phyloP scores from a whole-genome alignment of 2,888 invertebrate genomes.

The Unio pictorum region DNA sequence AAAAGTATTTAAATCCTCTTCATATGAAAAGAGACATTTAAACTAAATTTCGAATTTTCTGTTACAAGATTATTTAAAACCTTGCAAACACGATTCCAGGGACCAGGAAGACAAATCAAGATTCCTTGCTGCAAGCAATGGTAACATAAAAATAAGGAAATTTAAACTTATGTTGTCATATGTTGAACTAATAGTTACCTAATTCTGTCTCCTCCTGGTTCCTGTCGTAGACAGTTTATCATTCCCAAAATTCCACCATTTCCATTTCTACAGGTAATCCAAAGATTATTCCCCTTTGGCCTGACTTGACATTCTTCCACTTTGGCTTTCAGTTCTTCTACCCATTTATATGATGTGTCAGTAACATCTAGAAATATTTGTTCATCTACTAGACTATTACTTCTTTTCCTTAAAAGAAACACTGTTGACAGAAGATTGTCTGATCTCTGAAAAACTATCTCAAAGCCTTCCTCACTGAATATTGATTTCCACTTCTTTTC shows the following conservation, averaged over 20 bases:
- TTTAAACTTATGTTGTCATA: not conserved
- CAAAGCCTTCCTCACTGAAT: slow-evolving; percentile 72
- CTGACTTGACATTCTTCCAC: slow-evolving; percentile 79
- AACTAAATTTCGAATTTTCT: too few relatives aligned
- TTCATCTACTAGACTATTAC: slow-evolving; percentile 1
- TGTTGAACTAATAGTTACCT: slow-evolving; percentile 73
- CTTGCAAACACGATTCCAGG: too few relatives aligned
- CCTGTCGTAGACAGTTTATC: slow-evolving; percentile 90
- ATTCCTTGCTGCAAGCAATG: not conserved
- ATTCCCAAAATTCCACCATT: slow-evolving; percentile 88
- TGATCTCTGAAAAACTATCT: slow-evolving; percentile 78
- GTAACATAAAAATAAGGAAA: not conserved
- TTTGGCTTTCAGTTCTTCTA: slow-evolving; percentile 84
- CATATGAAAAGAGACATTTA: too few relatives aligned
- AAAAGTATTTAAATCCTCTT: too few relatives aligned
- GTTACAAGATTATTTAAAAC: too few relatives aligned
- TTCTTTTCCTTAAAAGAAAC: slow-evolving; percentile 78
- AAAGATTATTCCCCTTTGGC: slow-evolving; percentile 72
- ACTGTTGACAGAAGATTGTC: slow-evolving; percentile 75
- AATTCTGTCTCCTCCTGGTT: slow-evolving; percentile 86
- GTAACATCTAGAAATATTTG: slow-evolving; percentile 42
- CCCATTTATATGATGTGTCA: slow-evolving; percentile 77
- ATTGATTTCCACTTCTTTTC: slow-evolving; percentile 48
- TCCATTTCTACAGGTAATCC: slow-evolving; percentile 80
- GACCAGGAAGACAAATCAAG: not conserved